phyloP scores from a whole-genome alignment of 2,797 vertebrate genomes.

The Denticeps clupeoides region DNA sequence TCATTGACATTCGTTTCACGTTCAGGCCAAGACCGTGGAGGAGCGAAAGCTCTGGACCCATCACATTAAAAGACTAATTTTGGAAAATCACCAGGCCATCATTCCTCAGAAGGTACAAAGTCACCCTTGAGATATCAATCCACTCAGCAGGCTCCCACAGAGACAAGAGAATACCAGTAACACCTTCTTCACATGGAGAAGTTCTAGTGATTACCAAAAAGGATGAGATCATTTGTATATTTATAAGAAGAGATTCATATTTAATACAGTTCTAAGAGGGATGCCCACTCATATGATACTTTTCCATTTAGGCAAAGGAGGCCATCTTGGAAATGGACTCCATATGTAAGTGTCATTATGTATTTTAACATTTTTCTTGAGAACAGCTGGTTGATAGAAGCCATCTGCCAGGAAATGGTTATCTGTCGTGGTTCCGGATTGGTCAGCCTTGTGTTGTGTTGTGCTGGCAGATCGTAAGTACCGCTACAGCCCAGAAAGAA shows the following conservation, averaged over 20 bases:
- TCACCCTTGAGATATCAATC: neutral
- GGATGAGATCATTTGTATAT: too few relatives aligned
- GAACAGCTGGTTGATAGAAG: neutral
- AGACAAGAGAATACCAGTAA: too few relatives aligned
- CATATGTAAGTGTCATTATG: constrained; percentile 64
- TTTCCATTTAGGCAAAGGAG: constrained; percentile 72
- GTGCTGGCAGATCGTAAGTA: constrained; percentile 61
- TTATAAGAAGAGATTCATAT: too few relatives aligned
- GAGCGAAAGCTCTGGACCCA: constrained; percentile 87
- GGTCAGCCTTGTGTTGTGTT: neutral
- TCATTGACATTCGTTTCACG: neutral
- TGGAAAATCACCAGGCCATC: constrained; percentile 84
- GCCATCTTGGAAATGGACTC: constrained; percentile 88
- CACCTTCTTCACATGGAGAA: too few relatives aligned
- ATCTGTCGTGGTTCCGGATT: too few relatives aligned
- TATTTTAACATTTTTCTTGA: neutral
- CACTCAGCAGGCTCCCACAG: too few relatives aligned
- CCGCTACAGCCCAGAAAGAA: constrained; percentile 69
- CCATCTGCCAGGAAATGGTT: neutral
- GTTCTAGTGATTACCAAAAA: too few relatives aligned
- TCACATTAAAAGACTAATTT: constrained; percentile 86
- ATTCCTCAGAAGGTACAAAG: constrained; percentile 80
- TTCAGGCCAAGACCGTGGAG: constrained; percentile 73
- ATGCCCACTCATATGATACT: too few relatives aligned
- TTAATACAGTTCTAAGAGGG: too few relatives aligned